Conservation (phyloP, 2,888 invertebrate species). For the Aphrophora alni region DNA sequence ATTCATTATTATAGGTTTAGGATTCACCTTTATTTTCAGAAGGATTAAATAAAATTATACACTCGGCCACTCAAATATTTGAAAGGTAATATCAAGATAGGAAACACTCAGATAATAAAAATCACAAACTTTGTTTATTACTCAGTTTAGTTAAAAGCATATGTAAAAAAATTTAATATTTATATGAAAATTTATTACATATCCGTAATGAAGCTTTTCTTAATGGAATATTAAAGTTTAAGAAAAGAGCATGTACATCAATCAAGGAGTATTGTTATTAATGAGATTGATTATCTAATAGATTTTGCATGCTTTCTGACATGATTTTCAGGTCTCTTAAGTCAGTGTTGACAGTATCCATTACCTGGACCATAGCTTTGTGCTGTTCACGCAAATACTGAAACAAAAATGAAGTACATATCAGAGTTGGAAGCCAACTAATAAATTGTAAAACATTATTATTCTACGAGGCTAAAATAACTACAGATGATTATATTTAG, state of each 20-base stretch:
- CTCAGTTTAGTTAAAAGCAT: no score
- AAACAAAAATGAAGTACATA: conserved; percentile 46
- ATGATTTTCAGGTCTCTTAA: conserved; percentile 78
- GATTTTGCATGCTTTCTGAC: conserved; percentile 47
- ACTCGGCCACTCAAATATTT: no score
- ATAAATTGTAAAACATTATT: no score
- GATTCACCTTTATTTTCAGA: no score
- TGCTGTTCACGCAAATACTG: conserved; percentile 87
- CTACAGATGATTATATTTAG: not conserved
- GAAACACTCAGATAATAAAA: no score
- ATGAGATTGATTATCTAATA: not conserved
- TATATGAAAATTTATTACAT: no score
- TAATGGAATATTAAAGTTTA: not conserved
- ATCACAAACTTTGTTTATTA: no score
- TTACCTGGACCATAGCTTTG: conserved; percentile 84
- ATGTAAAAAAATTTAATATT: no score
- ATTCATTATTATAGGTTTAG: no score
- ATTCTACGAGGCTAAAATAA: conserved; percentile 19
- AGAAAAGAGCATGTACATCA: not conserved
- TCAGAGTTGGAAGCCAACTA: not conserved
- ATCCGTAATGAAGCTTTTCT: not conserved
- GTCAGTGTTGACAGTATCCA: conserved; percentile 83
- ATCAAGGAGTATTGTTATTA: no score
- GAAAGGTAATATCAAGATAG: no score
- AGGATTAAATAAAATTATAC: no score